A percentile compares a stretch with the other conserved stretches of the same genome.
phyloP scores from a whole-genome alignment of 2,888 invertebrate species.

The Abrostola triplasia region DNA sequence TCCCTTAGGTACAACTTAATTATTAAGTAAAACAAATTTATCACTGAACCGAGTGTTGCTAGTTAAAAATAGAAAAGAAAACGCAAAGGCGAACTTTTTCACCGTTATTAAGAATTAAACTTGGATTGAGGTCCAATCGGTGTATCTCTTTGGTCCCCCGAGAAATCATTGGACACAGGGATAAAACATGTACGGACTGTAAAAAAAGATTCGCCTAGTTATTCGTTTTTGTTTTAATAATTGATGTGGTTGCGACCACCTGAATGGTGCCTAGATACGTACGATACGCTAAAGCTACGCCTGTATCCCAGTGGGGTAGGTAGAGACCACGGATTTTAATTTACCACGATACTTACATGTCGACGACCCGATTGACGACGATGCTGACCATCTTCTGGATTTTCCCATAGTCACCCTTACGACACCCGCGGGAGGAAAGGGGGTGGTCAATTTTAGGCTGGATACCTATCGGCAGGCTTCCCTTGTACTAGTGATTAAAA shows the following conservation, averaged over 20 bases:
- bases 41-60: slow-evolving; percentile 13
- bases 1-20: slow-evolving; percentile 28
- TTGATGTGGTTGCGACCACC: slow-evolving; percentile 36
- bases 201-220: slow-evolving; percentile 51
- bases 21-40: slow-evolving; percentile 50
- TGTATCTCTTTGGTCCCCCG: slow-evolving; percentile 52
- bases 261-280: slow-evolving; percentile 3
- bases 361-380: no score
- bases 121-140: slow-evolving; percentile 64
- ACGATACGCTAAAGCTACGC: not conserved
- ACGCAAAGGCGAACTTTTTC: slow-evolving; percentile 47
- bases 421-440: no score
- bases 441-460: no score
- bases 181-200: slow-evolving; percentile 57
- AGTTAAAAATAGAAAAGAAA: slow-evolving; percentile 46
- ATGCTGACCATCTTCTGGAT: no score
- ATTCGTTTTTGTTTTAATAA: slow-evolving; percentile 44
- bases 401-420: no score
- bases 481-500: no score
- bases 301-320: no score
- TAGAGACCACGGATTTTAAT: no score
- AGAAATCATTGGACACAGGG: slow-evolving; percentile 66
- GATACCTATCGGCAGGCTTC: no score
- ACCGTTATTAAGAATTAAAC: slow-evolving; percentile 70
- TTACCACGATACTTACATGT: no score